Evolutionary conservation across 2,888 invertebrate species (phyloP), one percentile per base, ranked within the genome.

Genomic region (Lycocerus yunnanus): DNA sequence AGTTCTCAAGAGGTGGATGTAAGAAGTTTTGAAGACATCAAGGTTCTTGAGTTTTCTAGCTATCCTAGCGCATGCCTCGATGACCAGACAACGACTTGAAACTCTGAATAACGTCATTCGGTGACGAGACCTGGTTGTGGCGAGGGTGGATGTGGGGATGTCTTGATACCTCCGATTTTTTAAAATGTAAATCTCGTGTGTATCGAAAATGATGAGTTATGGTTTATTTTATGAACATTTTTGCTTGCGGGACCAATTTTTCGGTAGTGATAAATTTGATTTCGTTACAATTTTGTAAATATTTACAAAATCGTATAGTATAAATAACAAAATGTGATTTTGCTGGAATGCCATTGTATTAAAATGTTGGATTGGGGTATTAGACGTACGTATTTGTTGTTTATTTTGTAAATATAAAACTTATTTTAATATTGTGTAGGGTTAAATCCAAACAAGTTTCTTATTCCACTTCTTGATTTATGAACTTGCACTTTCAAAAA

Each of bases 361-460:
- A 90, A 88, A 84, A 92, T 92, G 92, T 91, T 92, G 92, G 92
- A 92, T 88, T 92, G 92, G 92, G 92, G 92, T 80, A 91, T 92
- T 83, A 90, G 92, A 89, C 91, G 92, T 92, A 90, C 89, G 92
- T 90, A 88, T 82, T 71, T 74, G 71, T 71, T 74, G 71, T 71
- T 73, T 68, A 59, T 21, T 58, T 71, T 71, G 63, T 18, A 10
- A 24, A 24, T 10, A 68, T 58, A 21, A 14, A 65, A 58, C 14
- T 24, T 15, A 59, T 58, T 14, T 10, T 60, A 15, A n/a, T 63
- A n/a, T 16, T 63, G n/a, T 18, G 20, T n/a, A 63, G 18, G 20
- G 16, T 63, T 60, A 60, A 16, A 16, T 63, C 20, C 20, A 63
- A 82, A 82, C 82, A 76, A 77, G 82, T 81, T 82, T 81, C 73